Conservation (phyloP, 2,888 invertebrate genomes). For the Synanthedon tipuliformis region DNA sequence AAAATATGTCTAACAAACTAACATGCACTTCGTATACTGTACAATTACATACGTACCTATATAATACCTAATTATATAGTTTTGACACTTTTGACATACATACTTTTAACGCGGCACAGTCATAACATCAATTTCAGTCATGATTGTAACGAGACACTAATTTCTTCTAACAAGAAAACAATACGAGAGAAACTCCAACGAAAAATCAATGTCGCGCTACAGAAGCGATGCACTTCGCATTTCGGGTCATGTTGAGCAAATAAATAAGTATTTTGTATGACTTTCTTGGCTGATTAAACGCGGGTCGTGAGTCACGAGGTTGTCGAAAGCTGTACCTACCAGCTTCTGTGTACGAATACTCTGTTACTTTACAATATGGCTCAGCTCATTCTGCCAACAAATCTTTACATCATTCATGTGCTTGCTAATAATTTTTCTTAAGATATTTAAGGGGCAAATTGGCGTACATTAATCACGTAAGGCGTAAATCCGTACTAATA, state of each 20-base stretch:
- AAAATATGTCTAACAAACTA: too few species aligned
- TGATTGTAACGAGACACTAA: not conserved
- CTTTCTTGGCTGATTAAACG: constrained; percentile 54
- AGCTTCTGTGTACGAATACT: constrained; percentile 37
- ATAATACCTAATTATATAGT: too few species aligned
- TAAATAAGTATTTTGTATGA: constrained; percentile 59
- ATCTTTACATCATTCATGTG: too few species aligned
- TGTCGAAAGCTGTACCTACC: constrained; percentile 38
- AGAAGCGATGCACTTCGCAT: constrained; percentile 22
- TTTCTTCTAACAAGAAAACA: not conserved
- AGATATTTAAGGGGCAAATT: too few species aligned
- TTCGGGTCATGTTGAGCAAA: constrained; percentile 44
- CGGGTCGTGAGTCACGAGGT: constrained; percentile 61
- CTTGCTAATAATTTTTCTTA: too few species aligned
- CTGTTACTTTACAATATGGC: constrained; percentile 2
- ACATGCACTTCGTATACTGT: too few species aligned
- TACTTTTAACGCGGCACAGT: too few species aligned
- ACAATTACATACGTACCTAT: too few species aligned
- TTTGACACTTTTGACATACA: too few species aligned
- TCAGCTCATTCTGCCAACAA: not conserved
- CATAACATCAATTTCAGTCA: too few species aligned
- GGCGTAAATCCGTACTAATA: too few species aligned
- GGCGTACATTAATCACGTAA: too few species aligned
- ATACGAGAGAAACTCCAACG: not conserved
- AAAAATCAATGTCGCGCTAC: constrained; percentile 30